Evolutionary conservation across 2,797 vertebrate genomes (phyloP), one percentile per base, ranked within the genome.

Genomic region (Mus minutoides): DNA sequence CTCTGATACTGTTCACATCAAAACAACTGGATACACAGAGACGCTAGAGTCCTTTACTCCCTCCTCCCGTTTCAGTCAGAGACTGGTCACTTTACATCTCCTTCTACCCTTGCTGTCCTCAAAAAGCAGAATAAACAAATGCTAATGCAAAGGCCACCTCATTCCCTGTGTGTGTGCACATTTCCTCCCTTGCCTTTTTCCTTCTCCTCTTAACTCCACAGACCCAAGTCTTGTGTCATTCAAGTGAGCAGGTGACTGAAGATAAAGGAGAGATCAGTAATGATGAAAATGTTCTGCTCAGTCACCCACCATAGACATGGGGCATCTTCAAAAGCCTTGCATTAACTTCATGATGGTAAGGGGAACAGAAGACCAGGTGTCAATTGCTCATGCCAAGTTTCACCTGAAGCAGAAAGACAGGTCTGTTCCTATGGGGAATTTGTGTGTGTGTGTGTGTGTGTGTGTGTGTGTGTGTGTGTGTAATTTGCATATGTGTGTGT

Each of bases 351-450:
- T 75, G 29, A 49, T 75, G 14, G 67, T 56, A 21, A 88, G 43
- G n/a, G 37, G n/a, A 89, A 78, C 24, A 7, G 90, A 93, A 75
- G 12, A 76, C 83, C 88, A 95, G 43, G 4, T 93, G 71, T 77
- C 58, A 43, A 46, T 54, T 90, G 86, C 12, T 64, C 46, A 13
- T 73, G 92, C 97, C 73, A 94, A 88, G 97, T 97, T 78, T 80
- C 77, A 88, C 10, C 80, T 91, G 95, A 91, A 92, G 43, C 58
- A 96, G 16, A 13, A 91, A 54, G n/a, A 92, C 58, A 96, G 92
- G 94, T 69, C 52, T 87, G 82, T 93, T 24, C 16, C 37, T 22
- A 21, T 10, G 49, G 85, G 13, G 62, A 34, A 54, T 10, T 22
- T 19, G 4, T 52, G 22, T 54, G 40, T 86, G 43, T 86, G 60